These are phyloP conservation scores for Kradibia gibbosae DNA, from an alignment of 1,140 invertebrate genomes.

Conservation along the genomic window DNA sequence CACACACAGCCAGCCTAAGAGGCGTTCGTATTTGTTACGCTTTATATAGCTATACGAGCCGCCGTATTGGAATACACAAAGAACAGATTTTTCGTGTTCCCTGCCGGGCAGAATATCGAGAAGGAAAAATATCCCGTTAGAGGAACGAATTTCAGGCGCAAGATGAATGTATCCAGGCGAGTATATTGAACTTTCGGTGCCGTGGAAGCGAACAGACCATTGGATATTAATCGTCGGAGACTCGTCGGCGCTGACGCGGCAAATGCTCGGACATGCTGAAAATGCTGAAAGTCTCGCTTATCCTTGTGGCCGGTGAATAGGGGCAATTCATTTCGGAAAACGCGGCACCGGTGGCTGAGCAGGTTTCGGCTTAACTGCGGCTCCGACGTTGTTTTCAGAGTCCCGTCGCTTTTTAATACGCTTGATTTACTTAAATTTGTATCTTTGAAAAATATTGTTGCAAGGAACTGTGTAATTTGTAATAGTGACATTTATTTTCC, in stretches of 20 bases:
- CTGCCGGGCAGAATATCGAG: too few species aligned
- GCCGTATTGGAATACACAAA: too few species aligned
- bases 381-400: not conserved
- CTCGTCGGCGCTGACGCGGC: too few species aligned
- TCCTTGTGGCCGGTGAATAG: not conserved
- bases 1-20: too few species aligned
- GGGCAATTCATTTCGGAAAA: slow-evolving; percentile 24
- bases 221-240: not conserved
- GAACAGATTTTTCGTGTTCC: too few species aligned
- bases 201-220: not conserved
- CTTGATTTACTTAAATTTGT: not conserved
- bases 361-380: slow-evolving; percentile 22
- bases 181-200: not conserved
- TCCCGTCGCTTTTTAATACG: slow-evolving; percentile 11
- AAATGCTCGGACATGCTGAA: not conserved
- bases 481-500: too few species aligned
- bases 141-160: not conserved
- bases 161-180: not conserved
- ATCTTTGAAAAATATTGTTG: not conserved
- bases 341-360: not conserved
- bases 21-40: too few species aligned
- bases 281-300: not conserved
- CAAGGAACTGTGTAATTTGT: not conserved
- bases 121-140: not conserved
- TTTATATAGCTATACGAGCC: too few species aligned